These are phyloP conservation scores for Albula glossodonta DNA, from an alignment of 2,113 vertebrate genomes.

Conservation along the genomic window DNA sequence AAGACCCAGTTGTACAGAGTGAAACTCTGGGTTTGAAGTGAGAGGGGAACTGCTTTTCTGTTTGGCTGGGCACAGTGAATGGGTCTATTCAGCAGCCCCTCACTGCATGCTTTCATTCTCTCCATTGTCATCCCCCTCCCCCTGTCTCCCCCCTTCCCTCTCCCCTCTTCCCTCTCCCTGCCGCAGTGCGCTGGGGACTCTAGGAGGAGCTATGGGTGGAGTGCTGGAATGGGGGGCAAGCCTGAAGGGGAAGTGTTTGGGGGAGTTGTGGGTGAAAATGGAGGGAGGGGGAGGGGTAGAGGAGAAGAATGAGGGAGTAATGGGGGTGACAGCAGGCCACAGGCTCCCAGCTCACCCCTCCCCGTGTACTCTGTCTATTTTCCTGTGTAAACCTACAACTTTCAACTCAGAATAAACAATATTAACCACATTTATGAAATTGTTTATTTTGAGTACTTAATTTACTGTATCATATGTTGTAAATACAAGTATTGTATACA, in stretches of 20 bases:
- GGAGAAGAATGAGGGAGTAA: neutral
- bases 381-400: neutral
- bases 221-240: neutral
- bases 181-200: neutral
- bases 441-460: neutral
- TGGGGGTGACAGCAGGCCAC: conserved; percentile 11
- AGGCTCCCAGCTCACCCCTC: neutral
- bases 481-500: neutral
- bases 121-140: conserved; percentile 62
- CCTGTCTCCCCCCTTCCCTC: neutral
- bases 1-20: conserved; percentile 69
- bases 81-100: conserved; percentile 67
- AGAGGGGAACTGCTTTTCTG: conserved; percentile 77
- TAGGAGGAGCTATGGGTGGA: conserved; percentile 14
- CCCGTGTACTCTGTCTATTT: neutral
- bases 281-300: neutral
- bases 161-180: neutral
- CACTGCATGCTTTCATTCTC: conserved; percentile 54
- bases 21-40: conserved; percentile 72
- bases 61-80: conserved; percentile 77
- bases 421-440: neutral
- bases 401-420: neutral
- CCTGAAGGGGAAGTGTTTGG: neutral
- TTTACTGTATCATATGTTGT: neutral
- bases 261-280: conserved; percentile 11